Evolutionary conservation across 1,140 invertebrate genomes (phyloP), one percentile per base, ranked within the genome.

Genomic region (Halyomorpha halys): DNA sequence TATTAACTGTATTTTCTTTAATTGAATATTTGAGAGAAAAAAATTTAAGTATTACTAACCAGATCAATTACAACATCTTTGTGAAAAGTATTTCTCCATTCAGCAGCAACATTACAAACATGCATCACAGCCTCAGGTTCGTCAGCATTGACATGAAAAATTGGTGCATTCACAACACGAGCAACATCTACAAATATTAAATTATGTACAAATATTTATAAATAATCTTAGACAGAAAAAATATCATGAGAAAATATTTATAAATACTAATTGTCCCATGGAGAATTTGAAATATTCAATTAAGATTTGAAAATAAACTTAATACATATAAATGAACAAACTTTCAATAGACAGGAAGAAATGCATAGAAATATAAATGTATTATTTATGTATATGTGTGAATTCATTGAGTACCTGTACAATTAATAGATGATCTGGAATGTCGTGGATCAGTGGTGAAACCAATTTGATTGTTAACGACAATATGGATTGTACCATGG

Each of bases 91-190:
- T 92, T 85, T 70, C 97, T 82, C 94, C 95, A 99, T 76, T 99
- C 94, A 21, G 96, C 91, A 21, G 97, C 97, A 49, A 99, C 90
- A 75, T 96, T 96, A 75, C 94, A 98, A 3, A 98, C 95, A 76
- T 97, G 92, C 81, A 97, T 92, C 39, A 99, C 97, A 23, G 94
- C 94, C 76, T 99, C 97, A 0, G 96, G 94, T 79, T 99, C 94
- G 75, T 99, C 97, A 59, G 91, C 87, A 76, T 99, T 99, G 0
- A 99, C 97, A 74, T 99, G 97, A 86, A 99, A 98, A 70, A 99
- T 99, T 0, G 97, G 97, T 21, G 95, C 95, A 74, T 98, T 97
- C 4, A 99, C 94, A 39, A 99, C 95, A 70, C 96, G 85, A 21
- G 95, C 97, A 45, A 99, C 96, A 78, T 99, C 97, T 85, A 68